Evolutionary conservation across 2,113 vertebrate species (phyloP), one percentile per base, ranked within the genome.

Genomic region (Mohoua ochrocephala): DNA sequence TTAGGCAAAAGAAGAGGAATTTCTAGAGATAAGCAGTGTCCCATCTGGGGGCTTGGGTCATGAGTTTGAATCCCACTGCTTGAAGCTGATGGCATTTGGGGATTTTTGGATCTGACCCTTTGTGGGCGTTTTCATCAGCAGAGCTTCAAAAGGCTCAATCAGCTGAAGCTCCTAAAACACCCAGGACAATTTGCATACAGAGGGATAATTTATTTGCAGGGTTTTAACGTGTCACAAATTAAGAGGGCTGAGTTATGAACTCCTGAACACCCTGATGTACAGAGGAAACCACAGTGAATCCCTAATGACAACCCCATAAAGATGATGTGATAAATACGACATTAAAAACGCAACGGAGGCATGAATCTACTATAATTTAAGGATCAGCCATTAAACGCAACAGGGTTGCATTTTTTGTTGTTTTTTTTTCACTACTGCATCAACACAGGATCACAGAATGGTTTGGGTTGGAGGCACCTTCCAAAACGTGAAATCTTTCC

Each of bases 241-340:
- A 59, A 75, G 39, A 5, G 8, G 86, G 78, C 31, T 97, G 95
- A 95, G 65, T 93, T 89, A 94, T 75, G 95, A 88, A 92, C 94
- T 93, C 52, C 76, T 88, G 71, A 47, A 52, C 5, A 57, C 83
- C 45, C 91, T 73, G 54, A n/a, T 39, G 78, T 61, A 53, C n/a
- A 81, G 69, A 24, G 45, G 76, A 79, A 93, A 80, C 10, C 0
- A 0, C 86, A 85, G 69, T 44, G 89, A 93, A 93, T 86, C 75
- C 65, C 87, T 88, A 88, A 92, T 82, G 71, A 84, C 70, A 93
- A 26, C 63, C 22, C 78, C 93, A 86, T 85, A 82, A 95, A 97
- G 81, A 71, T 37, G 45, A 84, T n/a, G 81, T 1, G 26, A 93
- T 70, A 94, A 97, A 97, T 30, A 52, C 6, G 27, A 26, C 54